Conservation (phyloP, 1,140 invertebrate species). For the Atta texana region DNA sequence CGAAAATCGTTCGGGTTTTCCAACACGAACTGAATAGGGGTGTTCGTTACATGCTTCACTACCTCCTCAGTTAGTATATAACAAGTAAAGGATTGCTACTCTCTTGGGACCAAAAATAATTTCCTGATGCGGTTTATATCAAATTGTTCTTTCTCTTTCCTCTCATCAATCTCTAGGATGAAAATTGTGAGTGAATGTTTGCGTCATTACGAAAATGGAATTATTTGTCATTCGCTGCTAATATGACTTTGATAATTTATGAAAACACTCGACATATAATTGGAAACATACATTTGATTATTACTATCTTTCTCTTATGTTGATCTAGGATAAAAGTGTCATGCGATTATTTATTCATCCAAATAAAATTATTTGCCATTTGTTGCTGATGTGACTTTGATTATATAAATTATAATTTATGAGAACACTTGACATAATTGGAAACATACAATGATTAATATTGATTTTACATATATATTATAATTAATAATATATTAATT, state of each 20-base stretch:
- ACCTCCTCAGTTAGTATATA: neutral
- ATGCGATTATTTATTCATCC: neutral
- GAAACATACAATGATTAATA: neutral
- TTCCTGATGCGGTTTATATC: neutral
- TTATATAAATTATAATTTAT: constrained; percentile 28
- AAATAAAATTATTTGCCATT: constrained; percentile 20
- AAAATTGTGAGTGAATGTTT: neutral
- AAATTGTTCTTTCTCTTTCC: neutral
- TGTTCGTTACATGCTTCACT: constrained; percentile 12
- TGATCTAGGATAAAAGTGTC: neutral
- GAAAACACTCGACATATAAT: neutral
- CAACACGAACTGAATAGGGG: neutral
- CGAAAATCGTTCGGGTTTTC: constrained; percentile 4
- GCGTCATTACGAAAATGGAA: neutral
- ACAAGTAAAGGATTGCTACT: neutral
- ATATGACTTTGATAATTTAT: constrained; percentile 20
- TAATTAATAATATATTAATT: neutral
- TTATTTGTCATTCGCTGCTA: neutral
- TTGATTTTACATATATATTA: neutral
- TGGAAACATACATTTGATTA: neutral
- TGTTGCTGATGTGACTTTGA: neutral
- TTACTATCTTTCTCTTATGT: neutral
- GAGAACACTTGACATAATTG: neutral
- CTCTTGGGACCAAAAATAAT: constrained; percentile 17
- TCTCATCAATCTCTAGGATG: neutral